Conservation (phyloP, 2,797 vertebrate genomes). For the Chiroxiphia lanceolata region DNA sequence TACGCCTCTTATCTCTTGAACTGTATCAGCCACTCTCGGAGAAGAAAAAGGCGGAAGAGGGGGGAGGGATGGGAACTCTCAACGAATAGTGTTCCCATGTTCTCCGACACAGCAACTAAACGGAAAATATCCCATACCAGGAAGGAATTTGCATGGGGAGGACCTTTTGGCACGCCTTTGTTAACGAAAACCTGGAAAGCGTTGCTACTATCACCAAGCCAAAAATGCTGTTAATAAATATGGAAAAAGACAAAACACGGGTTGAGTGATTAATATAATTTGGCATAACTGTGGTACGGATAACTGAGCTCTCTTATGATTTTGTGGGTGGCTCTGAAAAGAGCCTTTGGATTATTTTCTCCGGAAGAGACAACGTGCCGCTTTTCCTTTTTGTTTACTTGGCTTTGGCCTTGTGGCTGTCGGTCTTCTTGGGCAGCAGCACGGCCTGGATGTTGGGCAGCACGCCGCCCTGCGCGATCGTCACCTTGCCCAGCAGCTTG, state of each 20-base stretch:
- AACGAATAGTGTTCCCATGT: fast-evolving
- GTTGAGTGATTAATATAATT: background rate
- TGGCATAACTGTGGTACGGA: fast-evolving
- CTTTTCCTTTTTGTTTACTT: background rate
- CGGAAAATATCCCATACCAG: fast-evolving
- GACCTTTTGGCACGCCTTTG: background rate
- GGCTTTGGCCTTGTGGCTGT: background rate
- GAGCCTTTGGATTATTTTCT: constrained; percentile 7
- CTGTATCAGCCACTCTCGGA: background rate
- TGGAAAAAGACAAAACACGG: background rate
- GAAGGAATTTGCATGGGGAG: background rate
- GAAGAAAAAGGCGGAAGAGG: background rate
- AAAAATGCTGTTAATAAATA: constrained; percentile 1
- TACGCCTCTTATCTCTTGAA: background rate
- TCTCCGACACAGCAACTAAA: background rate
- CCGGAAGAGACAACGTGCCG: fast-evolving
- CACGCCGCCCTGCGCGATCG: constrained; percentile 75
- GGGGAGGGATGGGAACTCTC: background rate
- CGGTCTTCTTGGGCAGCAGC: background rate
- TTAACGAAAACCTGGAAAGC: background rate
- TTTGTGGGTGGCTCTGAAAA: constrained; percentile 39
- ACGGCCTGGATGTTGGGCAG: constrained; percentile 92
- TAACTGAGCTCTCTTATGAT: background rate
- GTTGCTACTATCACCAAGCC: background rate
- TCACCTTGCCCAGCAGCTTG: constrained; percentile 72